Conservation (phyloP, 2,888 invertebrate species). For the Trilocha varians region DNA sequence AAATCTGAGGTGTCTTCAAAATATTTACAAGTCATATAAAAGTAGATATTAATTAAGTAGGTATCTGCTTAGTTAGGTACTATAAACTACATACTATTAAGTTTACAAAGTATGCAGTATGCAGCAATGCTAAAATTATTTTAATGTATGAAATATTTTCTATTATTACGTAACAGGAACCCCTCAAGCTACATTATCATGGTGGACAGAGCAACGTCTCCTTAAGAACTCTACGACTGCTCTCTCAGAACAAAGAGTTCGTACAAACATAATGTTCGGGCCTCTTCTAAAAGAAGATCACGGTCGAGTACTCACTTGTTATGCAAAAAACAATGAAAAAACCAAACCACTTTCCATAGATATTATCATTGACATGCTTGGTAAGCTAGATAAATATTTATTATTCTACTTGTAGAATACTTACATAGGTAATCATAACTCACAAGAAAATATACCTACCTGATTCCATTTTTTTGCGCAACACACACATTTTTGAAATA, state of each 20-base stretch:
- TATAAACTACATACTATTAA: too few species aligned
- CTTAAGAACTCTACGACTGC: constrained; percentile 75
- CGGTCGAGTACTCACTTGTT: constrained; percentile 76
- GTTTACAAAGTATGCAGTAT: too few species aligned
- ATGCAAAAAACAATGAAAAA: constrained; percentile 79
- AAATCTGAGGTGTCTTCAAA: too few species aligned
- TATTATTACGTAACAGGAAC: constrained; percentile 60
- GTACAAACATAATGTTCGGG: constrained; percentile 75
- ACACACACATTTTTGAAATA: too few species aligned
- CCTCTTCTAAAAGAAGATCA: constrained; percentile 77
- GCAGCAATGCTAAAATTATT: neutral
- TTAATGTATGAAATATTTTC: neutral
- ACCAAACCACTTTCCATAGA: constrained; percentile 78
- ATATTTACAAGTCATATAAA: too few species aligned
- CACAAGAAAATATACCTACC: too few species aligned
- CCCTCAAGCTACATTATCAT: constrained; percentile 76
- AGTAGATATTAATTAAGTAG: too few species aligned
- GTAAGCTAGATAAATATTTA: constrained; percentile 66
- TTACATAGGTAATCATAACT: too few species aligned
- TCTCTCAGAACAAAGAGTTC: constrained; percentile 76
- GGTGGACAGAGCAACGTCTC: constrained; percentile 78
- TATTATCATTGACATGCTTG: constrained; percentile 78
- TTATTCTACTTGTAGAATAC: too few species aligned
- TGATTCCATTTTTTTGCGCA: too few species aligned
- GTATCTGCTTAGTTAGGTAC: too few species aligned